These are phyloP conservation scores for Tetramorium parvispinum DNA, from an alignment of 1,140 invertebrate genomes.

Conservation along the genomic window DNA sequence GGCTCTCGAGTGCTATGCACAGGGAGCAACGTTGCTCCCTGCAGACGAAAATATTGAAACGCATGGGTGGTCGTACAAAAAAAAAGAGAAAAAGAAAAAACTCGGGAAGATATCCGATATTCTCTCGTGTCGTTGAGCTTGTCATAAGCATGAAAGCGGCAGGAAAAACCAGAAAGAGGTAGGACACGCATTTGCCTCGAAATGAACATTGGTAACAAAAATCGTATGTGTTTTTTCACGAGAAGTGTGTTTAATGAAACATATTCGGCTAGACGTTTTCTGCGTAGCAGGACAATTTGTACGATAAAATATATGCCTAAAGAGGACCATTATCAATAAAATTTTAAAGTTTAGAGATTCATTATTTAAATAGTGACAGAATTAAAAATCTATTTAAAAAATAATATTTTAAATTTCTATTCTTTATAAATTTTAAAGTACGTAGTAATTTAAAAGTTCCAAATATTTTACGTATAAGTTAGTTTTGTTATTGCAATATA, in stretches of 20 bases:
- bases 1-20: slow-evolving; percentile 11
- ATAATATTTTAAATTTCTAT: not conserved
- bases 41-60: slow-evolving; percentile 54
- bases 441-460: not conserved
- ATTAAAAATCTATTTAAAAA: not conserved
- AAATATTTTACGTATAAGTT: not conserved
- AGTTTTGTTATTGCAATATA: not conserved
- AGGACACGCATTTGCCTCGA: not conserved
- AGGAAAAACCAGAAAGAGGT: not conserved
- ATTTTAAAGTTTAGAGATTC: not conserved
- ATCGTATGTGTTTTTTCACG: slow-evolving; percentile 2
- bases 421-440: not conserved
- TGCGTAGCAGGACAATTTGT: not conserved
- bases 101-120: slow-evolving; percentile 24
- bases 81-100: not conserved
- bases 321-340: not conserved
- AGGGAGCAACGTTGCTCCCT: slow-evolving; percentile 8
- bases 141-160: not conserved
- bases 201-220: slow-evolving; percentile 25
- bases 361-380: slow-evolving; percentile 5
- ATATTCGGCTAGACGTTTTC: not conserved
- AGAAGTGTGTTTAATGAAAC: slow-evolving; percentile 9
- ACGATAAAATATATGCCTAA: not conserved
- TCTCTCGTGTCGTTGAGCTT: not conserved
- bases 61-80: not conserved